phyloP scores from a whole-genome alignment of 2,888 invertebrate species.

The Amphipyra berbera region DNA sequence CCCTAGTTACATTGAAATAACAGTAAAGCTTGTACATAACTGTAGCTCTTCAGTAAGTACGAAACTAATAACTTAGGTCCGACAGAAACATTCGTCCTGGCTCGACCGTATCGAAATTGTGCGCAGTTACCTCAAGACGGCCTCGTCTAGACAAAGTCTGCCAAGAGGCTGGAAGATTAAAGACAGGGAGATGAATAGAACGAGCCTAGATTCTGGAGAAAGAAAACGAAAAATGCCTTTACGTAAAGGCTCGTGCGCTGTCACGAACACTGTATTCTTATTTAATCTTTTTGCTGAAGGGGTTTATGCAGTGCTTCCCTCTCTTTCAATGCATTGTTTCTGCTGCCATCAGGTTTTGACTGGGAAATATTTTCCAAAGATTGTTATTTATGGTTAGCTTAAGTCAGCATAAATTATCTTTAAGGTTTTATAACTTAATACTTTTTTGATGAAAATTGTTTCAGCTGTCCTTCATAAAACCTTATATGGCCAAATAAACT shows the following conservation, averaged over 20 bases:
- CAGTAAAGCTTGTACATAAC: slow-evolving; percentile 53
- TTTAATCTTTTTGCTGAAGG: slow-evolving; percentile 83
- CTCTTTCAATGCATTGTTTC: slow-evolving; percentile 65
- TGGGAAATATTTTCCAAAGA: slow-evolving; percentile 22
- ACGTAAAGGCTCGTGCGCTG: slow-evolving; percentile 83
- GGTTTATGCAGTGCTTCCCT: slow-evolving; percentile 73
- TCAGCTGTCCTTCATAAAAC: slow-evolving; percentile 53
- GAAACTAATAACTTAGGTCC: slow-evolving; percentile 58
- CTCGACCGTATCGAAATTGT: slow-evolving; percentile 72
- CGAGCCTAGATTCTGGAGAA: slow-evolving; percentile 76
- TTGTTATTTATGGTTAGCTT: slow-evolving; percentile 22
- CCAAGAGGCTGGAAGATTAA: slow-evolving; percentile 82
- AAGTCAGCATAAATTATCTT: slow-evolving; percentile 19
- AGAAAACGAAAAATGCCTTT: slow-evolving; percentile 85
- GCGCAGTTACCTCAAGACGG: slow-evolving; percentile 65
- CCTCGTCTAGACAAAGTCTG: slow-evolving; percentile 83
- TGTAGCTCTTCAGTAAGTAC: slow-evolving; percentile 49
- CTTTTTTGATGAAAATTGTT: slow-evolving; percentile 46
- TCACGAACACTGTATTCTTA: slow-evolving; percentile 86
- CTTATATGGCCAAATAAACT: slow-evolving; percentile 60
- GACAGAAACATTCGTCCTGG: slow-evolving; percentile 62
- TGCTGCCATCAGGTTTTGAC: slow-evolving; percentile 25
- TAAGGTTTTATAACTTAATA: slow-evolving; percentile 44
- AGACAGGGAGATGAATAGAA: slow-evolving; percentile 84
- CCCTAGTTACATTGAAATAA: slow-evolving; percentile 46